Base-by-base conservation (phyloP, 2,888 invertebrate genomes). In the Lycophotia porphyrea region DNA sequence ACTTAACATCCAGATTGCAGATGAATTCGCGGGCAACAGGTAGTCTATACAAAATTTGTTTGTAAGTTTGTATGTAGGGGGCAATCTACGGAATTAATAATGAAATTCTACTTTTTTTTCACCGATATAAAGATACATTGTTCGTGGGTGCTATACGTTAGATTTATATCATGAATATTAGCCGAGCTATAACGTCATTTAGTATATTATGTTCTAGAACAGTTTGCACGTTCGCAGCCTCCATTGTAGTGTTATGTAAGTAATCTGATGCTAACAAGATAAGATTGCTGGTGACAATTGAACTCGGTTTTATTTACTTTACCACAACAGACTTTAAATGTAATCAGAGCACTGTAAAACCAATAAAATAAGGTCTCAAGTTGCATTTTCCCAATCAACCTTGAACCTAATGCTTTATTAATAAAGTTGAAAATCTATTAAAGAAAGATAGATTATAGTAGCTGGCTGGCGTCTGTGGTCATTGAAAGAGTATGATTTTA, bases 241-340 rank as follows among this genome's bases (percentile, higher is more conserved):
- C 55, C 21, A 66, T 55, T 80, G 55, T 55, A 49, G 49, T 78
- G 42, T 72, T 82, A 82, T 21, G 34, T 47, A 72, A 72, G 49
- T 47, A 72, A 77, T 67, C 69, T 77, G 75, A 79, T 72, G 55
- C n/a, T 61, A 65, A 34, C 60, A 66, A 71, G 84, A 79, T 82
- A 69, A 82, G 80, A 84, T 75, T 75, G 71, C 69, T 63, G 24
- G 71, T 69, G 84, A 84, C 80, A 80, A 75, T 82, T 84, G 66
- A 70, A 84, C 71, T 80, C 61, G 1, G 60, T 69, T 49, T 66
- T 77, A 66, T 69, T 63, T 15, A 80, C 31, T 65, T 0, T 42
- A 31, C 34, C 13, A 63, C 18, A 31, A 39, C 5, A 13, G 9
- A 27, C 24, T 60, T 49, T 9, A 68, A 49, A 21, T 7, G 31